Conservation (phyloP, 2,888 invertebrate genomes). For the Cerastis rubricosa region DNA sequence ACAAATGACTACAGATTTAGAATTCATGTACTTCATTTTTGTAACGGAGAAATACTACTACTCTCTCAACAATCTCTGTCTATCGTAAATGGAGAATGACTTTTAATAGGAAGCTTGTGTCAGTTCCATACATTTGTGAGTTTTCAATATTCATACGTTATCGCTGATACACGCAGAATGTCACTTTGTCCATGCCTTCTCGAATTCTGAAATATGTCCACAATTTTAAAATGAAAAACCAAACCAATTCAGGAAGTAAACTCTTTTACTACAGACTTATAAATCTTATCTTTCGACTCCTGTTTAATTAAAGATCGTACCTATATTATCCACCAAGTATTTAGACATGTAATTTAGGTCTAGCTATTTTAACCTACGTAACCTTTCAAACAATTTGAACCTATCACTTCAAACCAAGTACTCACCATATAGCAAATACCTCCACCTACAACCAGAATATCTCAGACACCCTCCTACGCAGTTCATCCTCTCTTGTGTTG, state of each 20-base stretch:
- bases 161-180: neutral
- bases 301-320: neutral
- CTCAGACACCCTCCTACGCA: neutral
- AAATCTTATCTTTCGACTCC: neutral
- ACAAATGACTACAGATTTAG: slow-evolving; percentile 3
- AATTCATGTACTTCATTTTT: neutral
- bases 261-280: neutral
- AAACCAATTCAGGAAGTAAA: neutral
- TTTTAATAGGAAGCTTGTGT: neutral
- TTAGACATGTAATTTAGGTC: neutral
- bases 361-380: neutral
- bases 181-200: neutral
- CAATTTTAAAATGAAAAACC: neutral
- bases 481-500: slow-evolving; percentile 2
- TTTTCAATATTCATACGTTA: neutral
- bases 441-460: slow-evolving; percentile 4
- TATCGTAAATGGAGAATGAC: neutral
- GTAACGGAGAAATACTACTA: neutral
- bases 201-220: neutral
- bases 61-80: neutral
- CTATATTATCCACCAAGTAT: neutral
- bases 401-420: slow-evolving; percentile 10
- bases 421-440: neutral
- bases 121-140: neutral
- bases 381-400: slow-evolving; percentile 19